Percentiles rank a stretch among this genome's conserved stretches.
phyloP scores from a whole-genome alignment of 2,797 vertebrate genomes.

The Phyllotis vaccarum region DNA sequence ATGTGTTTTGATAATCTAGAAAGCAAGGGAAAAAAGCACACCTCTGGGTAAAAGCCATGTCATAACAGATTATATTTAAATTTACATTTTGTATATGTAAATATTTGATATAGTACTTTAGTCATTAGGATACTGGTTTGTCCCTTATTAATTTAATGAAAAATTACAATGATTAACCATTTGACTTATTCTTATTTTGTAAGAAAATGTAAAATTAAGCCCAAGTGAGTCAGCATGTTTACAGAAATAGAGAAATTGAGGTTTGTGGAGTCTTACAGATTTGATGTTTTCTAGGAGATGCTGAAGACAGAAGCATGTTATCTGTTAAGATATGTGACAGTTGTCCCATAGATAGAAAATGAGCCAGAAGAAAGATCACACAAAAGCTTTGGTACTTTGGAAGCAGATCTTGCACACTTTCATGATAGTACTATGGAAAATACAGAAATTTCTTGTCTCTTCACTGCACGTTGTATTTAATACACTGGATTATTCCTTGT shows the following conservation, averaged over 20 bases:
- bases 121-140: neutral
- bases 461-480: neutral
- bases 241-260: neutral
- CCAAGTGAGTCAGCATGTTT: neutral
- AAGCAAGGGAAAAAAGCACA: neutral
- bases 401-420: neutral
- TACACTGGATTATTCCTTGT: neutral
- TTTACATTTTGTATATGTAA: neutral
- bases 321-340: neutral
- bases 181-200: neutral
- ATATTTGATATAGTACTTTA: neutral
- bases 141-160: neutral
- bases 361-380: neutral
- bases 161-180: neutral
- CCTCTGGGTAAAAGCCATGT: neutral
- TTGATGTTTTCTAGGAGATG: neutral
- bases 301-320: neutral
- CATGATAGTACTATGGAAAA: neutral
- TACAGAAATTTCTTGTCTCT: neutral
- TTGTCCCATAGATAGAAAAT: neutral
- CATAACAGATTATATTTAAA: neutral
- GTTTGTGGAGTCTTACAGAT: neutral
- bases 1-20: neutral
- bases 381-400: neutral
- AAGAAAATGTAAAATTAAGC: constrained; percentile 30